Conservation (phyloP, 2,888 invertebrate species). For the Biston stratarius region DNA sequence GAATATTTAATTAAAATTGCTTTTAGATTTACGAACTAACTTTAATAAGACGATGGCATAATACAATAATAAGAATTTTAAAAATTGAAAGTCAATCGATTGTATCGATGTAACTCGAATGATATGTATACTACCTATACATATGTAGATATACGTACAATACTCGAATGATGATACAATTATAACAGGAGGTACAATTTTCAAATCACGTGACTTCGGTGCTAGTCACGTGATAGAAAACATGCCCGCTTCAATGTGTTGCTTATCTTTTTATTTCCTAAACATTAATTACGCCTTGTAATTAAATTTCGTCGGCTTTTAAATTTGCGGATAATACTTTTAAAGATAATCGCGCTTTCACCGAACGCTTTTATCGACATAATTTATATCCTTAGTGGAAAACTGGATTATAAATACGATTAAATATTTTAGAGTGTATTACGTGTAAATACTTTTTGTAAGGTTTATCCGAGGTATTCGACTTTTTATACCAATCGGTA, state of each 20-base stretch:
- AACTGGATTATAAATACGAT: background rate
- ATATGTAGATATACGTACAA: too few relatives aligned
- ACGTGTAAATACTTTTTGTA: background rate
- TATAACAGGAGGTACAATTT: background rate
- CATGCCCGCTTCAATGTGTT: background rate
- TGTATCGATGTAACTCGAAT: background rate
- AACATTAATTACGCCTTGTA: slow-evolving; percentile 43
- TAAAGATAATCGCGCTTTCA: slow-evolving; percentile 49
- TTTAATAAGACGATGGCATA: too few relatives aligned
- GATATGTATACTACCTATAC: background rate
- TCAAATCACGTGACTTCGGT: background rate
- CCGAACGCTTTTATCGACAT: slow-evolving; percentile 31
- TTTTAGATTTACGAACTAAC: too few relatives aligned
- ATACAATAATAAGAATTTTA: too few relatives aligned
- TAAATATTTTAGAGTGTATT: background rate
- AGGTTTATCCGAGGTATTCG: too few relatives aligned
- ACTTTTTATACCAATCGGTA: too few relatives aligned
- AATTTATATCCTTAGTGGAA: slow-evolving; percentile 20
- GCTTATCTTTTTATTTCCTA: slow-evolving; percentile 9
- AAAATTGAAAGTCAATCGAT: background rate
- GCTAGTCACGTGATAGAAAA: background rate
- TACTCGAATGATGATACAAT: background rate
- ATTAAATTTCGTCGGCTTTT: slow-evolving; percentile 51
- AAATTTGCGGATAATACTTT: slow-evolving; percentile 47
- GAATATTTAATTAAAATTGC: too few relatives aligned